Evolutionary conservation across 2,113 vertebrate species (phyloP).

Genomic region (Mohoua ochrocephala): DNA sequence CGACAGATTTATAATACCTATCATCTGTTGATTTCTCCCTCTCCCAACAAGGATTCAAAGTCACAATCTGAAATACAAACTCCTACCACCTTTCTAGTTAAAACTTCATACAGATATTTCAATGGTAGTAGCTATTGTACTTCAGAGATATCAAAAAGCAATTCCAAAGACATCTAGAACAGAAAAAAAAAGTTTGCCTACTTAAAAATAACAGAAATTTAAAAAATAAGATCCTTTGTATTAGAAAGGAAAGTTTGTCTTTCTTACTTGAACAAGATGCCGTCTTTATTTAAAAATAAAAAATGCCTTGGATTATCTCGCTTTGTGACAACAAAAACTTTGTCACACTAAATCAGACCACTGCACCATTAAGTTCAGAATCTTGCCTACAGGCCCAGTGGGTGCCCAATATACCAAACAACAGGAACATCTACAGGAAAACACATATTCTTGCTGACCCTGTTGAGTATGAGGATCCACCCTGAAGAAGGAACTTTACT

Average conservation of each 20-base stretch:
- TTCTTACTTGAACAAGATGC: not conserved
- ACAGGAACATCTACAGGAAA: not conserved
- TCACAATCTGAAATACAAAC: not conserved
- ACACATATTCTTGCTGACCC: not conserved
- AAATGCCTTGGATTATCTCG: not conserved
- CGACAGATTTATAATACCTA: not conserved
- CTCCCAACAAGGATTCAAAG: not conserved
- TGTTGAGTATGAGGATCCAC: not conserved
- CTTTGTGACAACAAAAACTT: not conserved
- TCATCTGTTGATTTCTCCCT: not conserved
- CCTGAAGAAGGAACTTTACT: not conserved
- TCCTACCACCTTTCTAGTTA: not conserved
- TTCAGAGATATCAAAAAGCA: not conserved
- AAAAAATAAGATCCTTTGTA: not conserved
- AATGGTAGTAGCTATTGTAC: fast-evolving
- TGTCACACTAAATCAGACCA: not conserved
- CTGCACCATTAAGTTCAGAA: not conserved
- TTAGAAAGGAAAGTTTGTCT: not conserved
- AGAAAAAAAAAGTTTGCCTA: not conserved
- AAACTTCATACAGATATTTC: not conserved
- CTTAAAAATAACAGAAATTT: not conserved
- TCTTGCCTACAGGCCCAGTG: not conserved
- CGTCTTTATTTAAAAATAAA: not conserved
- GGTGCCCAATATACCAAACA: not conserved
- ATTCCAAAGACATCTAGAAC: not conserved